phyloP scores from a whole-genome alignment of 2,888 invertebrate genomes.

The Drosophila koepferae region DNA sequence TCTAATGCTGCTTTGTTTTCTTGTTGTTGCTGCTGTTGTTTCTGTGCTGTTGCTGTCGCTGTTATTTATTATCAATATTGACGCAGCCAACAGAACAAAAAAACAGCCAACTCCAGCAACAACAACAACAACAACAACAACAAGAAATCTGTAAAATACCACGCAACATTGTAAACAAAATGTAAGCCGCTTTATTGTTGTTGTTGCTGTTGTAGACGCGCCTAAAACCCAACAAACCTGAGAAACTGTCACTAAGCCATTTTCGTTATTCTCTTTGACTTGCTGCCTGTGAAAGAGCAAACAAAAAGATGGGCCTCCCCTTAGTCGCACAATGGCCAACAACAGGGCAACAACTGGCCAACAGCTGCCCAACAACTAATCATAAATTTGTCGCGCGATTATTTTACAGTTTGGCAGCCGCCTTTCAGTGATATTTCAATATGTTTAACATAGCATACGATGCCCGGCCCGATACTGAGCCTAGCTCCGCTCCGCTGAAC shows the following conservation, averaged over 20 bases:
- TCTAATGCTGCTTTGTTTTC: constrained; percentile 54
- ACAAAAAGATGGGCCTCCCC: constrained; percentile 30
- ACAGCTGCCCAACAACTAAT: constrained; percentile 60
- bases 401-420: constrained; percentile 69
- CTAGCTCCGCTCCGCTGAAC: constrained; percentile 3
- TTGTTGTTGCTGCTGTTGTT: constrained; percentile 46
- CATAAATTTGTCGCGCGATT: constrained; percentile 79
- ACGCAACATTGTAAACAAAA: constrained; percentile 81
- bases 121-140: constrained; percentile 10
- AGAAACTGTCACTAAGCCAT: constrained; percentile 70
- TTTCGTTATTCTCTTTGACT: constrained; percentile 59
- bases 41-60: constrained; percentile 24
- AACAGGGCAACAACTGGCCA: background rate
- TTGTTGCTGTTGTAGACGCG: constrained; percentile 52
- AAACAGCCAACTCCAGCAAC: constrained; percentile 8
- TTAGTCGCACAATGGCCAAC: constrained; percentile 35
- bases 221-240: constrained; percentile 58
- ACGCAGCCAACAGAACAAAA: constrained; percentile 58
- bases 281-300: constrained; percentile 37
- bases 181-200: constrained; percentile 75
- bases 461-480: constrained; percentile 10
- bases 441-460: constrained; percentile 15
- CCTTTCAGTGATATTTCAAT: constrained; percentile 64
- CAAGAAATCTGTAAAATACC: constrained; percentile 73
- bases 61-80: constrained; percentile 81